phyloP scores from a whole-genome alignment of 2,797 vertebrate genomes.

The Rallus crepitans region DNA sequence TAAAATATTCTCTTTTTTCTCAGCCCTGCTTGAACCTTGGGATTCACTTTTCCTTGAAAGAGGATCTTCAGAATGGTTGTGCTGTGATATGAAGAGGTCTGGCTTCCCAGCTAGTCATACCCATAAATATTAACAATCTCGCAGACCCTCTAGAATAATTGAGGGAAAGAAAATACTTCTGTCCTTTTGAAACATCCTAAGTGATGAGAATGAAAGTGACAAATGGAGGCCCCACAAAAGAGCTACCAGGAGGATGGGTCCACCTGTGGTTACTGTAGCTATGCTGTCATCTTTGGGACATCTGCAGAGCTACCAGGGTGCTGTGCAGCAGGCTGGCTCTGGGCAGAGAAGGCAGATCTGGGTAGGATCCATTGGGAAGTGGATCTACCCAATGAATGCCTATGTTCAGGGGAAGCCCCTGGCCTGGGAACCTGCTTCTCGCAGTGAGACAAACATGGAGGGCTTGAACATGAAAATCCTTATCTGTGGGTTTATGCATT shows the following conservation, averaged over 20 bases:
- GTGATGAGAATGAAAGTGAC: not conserved
- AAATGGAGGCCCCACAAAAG: not conserved
- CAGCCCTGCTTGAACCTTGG: slow-evolving; percentile 32
- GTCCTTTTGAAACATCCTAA: not conserved
- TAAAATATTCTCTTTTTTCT: slow-evolving; percentile 61
- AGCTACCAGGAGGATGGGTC: not conserved
- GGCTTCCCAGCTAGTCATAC: slow-evolving; percentile 31
- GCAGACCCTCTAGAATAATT: not conserved
- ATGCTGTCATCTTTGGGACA: not conserved
- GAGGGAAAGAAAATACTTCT: not conserved
- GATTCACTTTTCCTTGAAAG: slow-evolving; percentile 53
- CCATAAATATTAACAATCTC: slow-evolving; percentile 53
- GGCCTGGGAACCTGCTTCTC: not conserved
- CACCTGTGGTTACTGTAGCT: not conserved
- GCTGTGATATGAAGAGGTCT: not conserved
- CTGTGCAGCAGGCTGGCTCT: not conserved
- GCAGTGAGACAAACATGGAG: not conserved
- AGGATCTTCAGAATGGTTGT: slow-evolving; percentile 8
- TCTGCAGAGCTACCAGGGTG: not conserved
- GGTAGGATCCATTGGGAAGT: not conserved
- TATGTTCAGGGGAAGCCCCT: accelerated
- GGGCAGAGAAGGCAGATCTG: not conserved
- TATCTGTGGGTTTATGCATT: not conserved
- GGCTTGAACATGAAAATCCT: not conserved
- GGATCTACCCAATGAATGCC: not conserved